Conservation (phyloP, 2,888 invertebrate species). For the Lamproptera curius region DNA sequence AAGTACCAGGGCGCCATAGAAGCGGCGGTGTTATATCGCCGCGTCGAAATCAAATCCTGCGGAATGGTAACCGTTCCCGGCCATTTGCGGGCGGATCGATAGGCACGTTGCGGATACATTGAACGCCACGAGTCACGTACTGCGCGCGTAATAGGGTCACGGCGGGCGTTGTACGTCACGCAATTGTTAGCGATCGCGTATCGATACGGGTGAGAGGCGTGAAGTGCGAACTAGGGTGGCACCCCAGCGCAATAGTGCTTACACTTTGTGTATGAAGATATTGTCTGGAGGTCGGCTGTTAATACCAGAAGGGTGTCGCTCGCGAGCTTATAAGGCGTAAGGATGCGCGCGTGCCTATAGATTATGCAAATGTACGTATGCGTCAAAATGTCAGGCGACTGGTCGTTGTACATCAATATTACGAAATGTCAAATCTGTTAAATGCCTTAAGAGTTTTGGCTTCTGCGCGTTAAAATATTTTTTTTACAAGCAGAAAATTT, state of each 20-base stretch:
- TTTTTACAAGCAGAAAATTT: too few relatives aligned
- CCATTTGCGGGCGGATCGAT: slow-evolving; percentile 4
- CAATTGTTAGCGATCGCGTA: not conserved
- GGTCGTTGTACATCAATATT: too few relatives aligned
- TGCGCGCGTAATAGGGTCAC: not conserved
- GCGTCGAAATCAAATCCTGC: slow-evolving; percentile 16
- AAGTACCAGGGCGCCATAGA: slow-evolving; percentile 5
- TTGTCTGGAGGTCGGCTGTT: slow-evolving; percentile 3
- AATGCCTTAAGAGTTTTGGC: too few relatives aligned
- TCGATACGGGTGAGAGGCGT: slow-evolving; percentile 14
- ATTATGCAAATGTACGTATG: too few relatives aligned
- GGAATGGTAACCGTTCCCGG: slow-evolving; percentile 7
- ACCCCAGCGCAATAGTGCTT: slow-evolving; percentile 11
- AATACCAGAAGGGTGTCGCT: not conserved
- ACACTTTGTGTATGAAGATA: slow-evolving; percentile 6
- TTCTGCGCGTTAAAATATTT: too few relatives aligned
- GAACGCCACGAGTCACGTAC: slow-evolving; percentile 6
- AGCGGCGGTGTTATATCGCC: slow-evolving; percentile 1
- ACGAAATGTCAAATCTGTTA: too few relatives aligned
- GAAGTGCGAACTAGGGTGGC: slow-evolving; percentile 10
- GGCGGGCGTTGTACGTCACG: slow-evolving; percentile 13
- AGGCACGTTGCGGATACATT: slow-evolving; percentile 6
- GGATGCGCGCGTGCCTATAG: too few relatives aligned
- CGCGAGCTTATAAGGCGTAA: too few relatives aligned
- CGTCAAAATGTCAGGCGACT: too few relatives aligned